A percentile compares a stretch with the other conserved stretches of the same genome.
These are phyloP conservation scores for Archips crataeganus DNA, from an alignment of 2,888 invertebrate species.

Conservation along the genomic window DNA sequence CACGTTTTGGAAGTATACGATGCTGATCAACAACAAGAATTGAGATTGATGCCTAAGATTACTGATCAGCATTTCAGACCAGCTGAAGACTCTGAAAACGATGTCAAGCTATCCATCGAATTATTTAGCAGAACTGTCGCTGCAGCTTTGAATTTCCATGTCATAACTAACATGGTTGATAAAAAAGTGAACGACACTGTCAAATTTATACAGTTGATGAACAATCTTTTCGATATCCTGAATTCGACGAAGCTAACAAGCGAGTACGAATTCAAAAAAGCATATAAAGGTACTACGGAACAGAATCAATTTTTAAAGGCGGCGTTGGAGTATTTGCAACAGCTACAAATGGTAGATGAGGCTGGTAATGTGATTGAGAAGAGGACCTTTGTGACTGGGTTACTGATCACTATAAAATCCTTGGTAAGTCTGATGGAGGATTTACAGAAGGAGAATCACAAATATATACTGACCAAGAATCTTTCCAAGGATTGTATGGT, in stretches of 20 bases:
- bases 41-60: conserved; percentile 29
- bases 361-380: conserved; percentile 9
- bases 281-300: background rate
- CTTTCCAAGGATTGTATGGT: conserved; percentile 26
- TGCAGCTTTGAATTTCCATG: conserved; percentile 16
- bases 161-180: background rate
- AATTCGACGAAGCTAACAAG: conserved; percentile 12
- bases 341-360: conserved; percentile 1
- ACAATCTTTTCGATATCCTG: conserved; percentile 14
- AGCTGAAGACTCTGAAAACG: background rate
- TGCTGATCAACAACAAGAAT: conserved; percentile 19
- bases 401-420: conserved; percentile 14
- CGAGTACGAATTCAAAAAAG: background rate
- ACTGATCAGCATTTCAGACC: conserved; percentile 23
- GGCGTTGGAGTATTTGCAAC: conserved; percentile 11
- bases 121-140: conserved; percentile 23
- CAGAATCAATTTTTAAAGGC: conserved; percentile 7
- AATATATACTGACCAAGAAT: conserved; percentile 20
- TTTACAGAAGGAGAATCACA: background rate
- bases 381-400: conserved; percentile 11
- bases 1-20: conserved; percentile 28
- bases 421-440: conserved; percentile 9
- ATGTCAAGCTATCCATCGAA: conserved; percentile 8
- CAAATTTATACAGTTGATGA: conserved; percentile 21
- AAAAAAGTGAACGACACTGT: background rate